Base-by-base conservation (phyloP, 2,888 invertebrate species). In the Diarsia dahlii region DNA sequence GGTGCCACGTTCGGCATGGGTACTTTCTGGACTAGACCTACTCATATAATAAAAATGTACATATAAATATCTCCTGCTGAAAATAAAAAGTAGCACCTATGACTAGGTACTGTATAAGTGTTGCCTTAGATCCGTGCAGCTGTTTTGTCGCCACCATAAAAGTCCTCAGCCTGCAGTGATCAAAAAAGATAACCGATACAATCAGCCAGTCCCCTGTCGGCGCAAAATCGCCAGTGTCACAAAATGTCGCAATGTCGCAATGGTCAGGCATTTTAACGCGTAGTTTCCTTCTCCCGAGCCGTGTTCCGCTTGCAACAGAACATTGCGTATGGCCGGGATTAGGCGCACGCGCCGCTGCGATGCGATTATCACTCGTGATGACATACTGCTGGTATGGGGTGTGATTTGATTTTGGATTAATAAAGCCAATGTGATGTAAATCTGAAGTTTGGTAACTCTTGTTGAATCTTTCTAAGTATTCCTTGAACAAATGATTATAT, bases 231-330 rank as follows among this genome's bases (percentile, higher is more conserved):
- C 85, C 78, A 88, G 86, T 88, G 89, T 89, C 89, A 86, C 77
- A 66, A 68, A 75, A 75, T 90, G 84, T 88, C 68, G 90, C 89
- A 75, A 75, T 90, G 84, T 88, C 68, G 90, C 89, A 91, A 91
- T 74, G 60, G 56, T 78, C 45, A 80, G 84, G 87, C 66, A 90
- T 90, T 87, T 88, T 88, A 89, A 90, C 82, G 75, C 80, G 84
- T 73, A 70, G 85, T 89, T 88, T 90, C 90, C 90, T 89, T 77
- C 82, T 82, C 82, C 78, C 78, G 68, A 71, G 78, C 78, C 52
- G 78, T 77, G 88, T 89, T 89, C 89, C 89, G 87, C 76, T 90
- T 89, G 88, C 87, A 60, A 85, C 87, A 91, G 78, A 74, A 74
- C 76, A 75, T 88, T 88, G 86, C 89, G 81, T 76, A 84, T 75